phyloP scores from a whole-genome alignment of 2,113 vertebrate species.

The Sylvicapra grimmia region DNA sequence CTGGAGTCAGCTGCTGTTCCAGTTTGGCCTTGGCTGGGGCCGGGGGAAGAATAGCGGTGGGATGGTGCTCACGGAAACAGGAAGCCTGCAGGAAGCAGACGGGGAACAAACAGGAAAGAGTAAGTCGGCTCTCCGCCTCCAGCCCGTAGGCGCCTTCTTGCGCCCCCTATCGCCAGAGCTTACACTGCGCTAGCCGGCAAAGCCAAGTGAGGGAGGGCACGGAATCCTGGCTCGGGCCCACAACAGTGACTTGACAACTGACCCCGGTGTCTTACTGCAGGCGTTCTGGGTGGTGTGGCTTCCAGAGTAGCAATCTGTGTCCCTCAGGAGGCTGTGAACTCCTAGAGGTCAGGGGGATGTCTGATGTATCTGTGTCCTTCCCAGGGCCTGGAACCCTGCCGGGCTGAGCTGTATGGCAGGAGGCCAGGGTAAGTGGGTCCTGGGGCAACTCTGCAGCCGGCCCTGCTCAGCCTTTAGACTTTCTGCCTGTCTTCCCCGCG shows the following conservation, averaged over 20 bases:
- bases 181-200: not conserved
- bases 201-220: accelerated
- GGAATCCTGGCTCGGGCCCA: no score
- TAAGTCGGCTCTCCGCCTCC: not conserved
- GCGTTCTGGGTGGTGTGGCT: not conserved
- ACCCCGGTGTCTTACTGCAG: not conserved
- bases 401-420: not conserved
- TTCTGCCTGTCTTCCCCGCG: not conserved
- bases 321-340: not conserved
- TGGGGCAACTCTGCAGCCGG: not conserved
- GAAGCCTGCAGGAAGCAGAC: constrained; percentile 41
- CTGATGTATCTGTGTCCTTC: not conserved
- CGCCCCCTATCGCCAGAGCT: not conserved
- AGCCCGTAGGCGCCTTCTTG: not conserved
- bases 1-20: not conserved
- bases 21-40: not conserved
- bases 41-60: not conserved
- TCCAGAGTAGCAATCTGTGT: not conserved
- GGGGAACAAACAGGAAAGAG: constrained; percentile 45
- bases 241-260: not conserved
- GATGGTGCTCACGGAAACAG: constrained; percentile 7
- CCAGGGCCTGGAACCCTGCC: not conserved
- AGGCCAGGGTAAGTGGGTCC: not conserved
- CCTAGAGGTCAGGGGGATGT: not conserved
- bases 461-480: not conserved